Evolutionary conservation across 2,797 vertebrate species (phyloP), one percentile per base, ranked within the genome.

Genomic region (Sebastes wilsoni): DNA sequence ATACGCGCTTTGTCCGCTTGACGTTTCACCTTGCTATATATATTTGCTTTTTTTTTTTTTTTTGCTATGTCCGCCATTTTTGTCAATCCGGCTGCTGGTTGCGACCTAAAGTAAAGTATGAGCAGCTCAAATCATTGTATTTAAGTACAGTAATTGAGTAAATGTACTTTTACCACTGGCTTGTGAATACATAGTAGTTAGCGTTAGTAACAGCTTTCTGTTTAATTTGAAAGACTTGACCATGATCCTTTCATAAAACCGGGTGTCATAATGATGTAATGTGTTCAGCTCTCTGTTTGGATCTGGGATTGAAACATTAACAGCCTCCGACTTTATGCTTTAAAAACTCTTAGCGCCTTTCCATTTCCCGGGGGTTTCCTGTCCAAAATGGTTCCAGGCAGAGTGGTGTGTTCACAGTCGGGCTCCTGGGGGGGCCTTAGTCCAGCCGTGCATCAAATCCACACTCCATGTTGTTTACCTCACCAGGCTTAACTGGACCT

Each of bases 371-470:
- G 42, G 76, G 70, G 25, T 25, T 75, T 38, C 14, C 20, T 32
- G 67, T 66, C 65, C 69, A 36, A 56, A 81, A 74, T 38, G 70
- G 72, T 56, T 81, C 77, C 72, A 77, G 70, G 77, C 73, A 66
- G 42, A 70, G 20, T 75, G 75, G n/a, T 30, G 60, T 66, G 66
- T 69, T 70, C 61, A 36, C 36, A 54, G 52, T 55, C 10, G 2
- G 59, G 23, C 61, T 62, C 42, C 20, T 36, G 5, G 67, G 74
- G 75, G 72, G 61, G 13, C 13, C 20, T 78, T 76, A 88, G 85
- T 88, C 87, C 65, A 61, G 14, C 49, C 54, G 58, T 74, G 80
- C 73, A 76, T 87, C 74, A 87, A 87, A 88, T 82, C 74, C 73
- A 82, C 84, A 85, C 66, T 82, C 82, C 64, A 69, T 66, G 77